Evolutionary conservation across 1,140 invertebrate species (phyloP).

Genomic region (Oncopodura yosiiana): DNA sequence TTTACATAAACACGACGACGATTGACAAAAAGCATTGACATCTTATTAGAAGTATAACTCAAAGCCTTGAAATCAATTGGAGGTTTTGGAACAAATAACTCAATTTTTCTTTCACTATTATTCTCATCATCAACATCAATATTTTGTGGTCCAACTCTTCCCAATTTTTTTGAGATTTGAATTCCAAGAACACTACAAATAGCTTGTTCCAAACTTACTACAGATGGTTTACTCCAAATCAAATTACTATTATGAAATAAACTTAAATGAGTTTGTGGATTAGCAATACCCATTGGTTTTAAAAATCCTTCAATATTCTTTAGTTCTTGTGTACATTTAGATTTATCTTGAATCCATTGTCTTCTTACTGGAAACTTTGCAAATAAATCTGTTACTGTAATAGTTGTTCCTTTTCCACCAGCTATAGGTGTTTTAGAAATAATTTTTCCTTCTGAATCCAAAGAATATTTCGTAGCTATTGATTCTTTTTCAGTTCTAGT

Average conservation of each 20-base stretch:
- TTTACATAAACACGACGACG: constrained; percentile 49
- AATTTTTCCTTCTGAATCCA: constrained; percentile 48
- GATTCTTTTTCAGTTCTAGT: constrained; percentile 49
- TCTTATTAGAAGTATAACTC: constrained; percentile 37
- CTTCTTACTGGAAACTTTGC: constrained; percentile 52
- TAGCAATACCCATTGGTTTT: constrained; percentile 47
- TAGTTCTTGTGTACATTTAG: constrained; percentile 48
- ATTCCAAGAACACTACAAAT: constrained; percentile 43
- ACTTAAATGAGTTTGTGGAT: constrained; percentile 46
- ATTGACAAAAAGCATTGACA: constrained; percentile 46
- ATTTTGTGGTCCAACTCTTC: constrained; percentile 37
- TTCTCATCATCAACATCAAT: constrained; percentile 39
- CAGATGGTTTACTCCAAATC: constrained; percentile 47
- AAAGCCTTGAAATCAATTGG: constrained; percentile 35
- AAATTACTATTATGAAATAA: constrained; percentile 47
- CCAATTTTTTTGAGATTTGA: constrained; percentile 42
- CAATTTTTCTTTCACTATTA: constrained; percentile 41
- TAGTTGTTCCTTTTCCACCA: constrained; percentile 49
- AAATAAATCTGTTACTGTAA: constrained; percentile 49
- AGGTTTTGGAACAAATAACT: constrained; percentile 34
- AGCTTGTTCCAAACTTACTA: constrained; percentile 41
- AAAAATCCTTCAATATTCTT: constrained; percentile 51
- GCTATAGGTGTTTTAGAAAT: constrained; percentile 41
- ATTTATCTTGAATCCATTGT: constrained; percentile 47
- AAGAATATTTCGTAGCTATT: constrained; percentile 44